Conservation (phyloP, 1,140 invertebrate genomes). For the Xylocopa sonorina region DNA sequence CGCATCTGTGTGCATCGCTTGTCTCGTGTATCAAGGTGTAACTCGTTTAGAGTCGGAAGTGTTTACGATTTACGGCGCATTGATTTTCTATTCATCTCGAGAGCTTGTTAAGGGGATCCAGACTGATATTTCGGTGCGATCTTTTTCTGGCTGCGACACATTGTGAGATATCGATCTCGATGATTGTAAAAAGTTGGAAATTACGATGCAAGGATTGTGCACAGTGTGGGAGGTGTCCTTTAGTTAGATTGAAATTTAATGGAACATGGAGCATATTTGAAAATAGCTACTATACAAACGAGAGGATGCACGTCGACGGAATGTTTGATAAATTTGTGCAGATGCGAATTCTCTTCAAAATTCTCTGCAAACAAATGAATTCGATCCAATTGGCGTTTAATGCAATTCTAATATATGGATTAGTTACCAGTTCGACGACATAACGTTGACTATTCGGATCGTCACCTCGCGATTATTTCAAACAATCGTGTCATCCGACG, state of each 20-base stretch:
- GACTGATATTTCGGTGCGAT: not conserved
- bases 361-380: too few species aligned
- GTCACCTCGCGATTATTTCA: conserved; percentile 1
- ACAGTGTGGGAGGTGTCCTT: too few species aligned
- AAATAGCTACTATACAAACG: too few species aligned
- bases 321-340: too few species aligned
- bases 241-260: too few species aligned
- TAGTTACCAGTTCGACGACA: not conserved
- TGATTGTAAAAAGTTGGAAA: too few species aligned
- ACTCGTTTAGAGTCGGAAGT: too few species aligned
- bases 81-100: not conserved
- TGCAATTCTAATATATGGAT: not conserved
- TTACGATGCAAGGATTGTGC: too few species aligned
- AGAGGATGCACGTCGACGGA: too few species aligned
- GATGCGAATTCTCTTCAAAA: too few species aligned
- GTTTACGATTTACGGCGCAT: not conserved
- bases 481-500: not conserved
- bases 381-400: too few species aligned
- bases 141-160: not conserved
- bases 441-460: not conserved
- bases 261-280: too few species aligned
- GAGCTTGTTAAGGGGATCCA: not conserved
- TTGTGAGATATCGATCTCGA: not conserved
- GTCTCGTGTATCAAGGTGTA: not conserved
- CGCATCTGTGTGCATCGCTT: not conserved